phyloP scores from a whole-genome alignment of 2,797 vertebrate species.

The Anguilla megastoma region DNA sequence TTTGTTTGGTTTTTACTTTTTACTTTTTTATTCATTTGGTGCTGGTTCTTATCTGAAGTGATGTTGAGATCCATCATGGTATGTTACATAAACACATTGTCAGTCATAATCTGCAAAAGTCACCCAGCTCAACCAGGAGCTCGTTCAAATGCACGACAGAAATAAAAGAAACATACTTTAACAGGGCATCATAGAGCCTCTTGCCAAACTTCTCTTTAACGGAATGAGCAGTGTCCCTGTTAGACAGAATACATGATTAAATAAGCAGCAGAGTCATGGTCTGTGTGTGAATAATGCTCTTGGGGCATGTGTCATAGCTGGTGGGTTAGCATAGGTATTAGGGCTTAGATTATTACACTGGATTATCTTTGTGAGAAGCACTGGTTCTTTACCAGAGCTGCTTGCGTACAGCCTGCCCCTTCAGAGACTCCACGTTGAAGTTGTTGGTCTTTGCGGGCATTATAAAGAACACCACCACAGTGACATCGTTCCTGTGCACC shows the following conservation, averaged over 20 bases:
- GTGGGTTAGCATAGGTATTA: background rate
- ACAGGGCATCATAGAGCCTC: constrained; percentile 86
- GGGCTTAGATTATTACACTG: background rate
- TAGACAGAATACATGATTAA: background rate
- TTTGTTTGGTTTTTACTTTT: too few species aligned
- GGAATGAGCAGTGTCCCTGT: constrained; percentile 89
- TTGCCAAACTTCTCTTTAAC: constrained; percentile 97
- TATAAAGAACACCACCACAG: constrained; percentile 93
- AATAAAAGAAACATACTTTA: constrained; percentile 75
- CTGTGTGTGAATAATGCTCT: background rate
- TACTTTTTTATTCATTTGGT: background rate
- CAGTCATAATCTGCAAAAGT: background rate
- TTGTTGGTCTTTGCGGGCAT: constrained; percentile 98
- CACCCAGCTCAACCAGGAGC: background rate
- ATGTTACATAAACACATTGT: background rate
- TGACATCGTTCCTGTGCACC: constrained; percentile 88
- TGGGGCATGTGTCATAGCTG: background rate
- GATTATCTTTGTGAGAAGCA: background rate
- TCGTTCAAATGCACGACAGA: background rate
- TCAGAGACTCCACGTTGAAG: constrained; percentile 95
- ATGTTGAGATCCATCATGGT: background rate
- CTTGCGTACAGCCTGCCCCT: constrained; percentile 92
- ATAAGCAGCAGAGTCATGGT: background rate
- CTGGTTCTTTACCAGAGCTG: constrained; percentile 83
- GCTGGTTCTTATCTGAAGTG: background rate